Evolutionary conservation across 2,113 vertebrate genomes (phyloP).

Genomic region (Osmerus eperlanus): DNA sequence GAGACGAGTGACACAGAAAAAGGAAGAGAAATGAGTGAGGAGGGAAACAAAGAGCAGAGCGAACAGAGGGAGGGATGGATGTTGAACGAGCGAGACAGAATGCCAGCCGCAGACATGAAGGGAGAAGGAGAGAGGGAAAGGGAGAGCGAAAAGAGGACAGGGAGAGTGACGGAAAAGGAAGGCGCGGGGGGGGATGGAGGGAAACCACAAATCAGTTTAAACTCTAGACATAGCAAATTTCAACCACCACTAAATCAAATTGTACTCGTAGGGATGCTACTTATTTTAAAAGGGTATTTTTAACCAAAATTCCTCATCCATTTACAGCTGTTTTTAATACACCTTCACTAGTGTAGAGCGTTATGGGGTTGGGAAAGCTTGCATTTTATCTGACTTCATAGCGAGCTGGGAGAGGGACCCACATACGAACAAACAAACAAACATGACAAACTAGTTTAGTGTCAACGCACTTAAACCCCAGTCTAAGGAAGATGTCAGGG

Average conservation of each 20-base stretch:
- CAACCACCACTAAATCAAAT: no score
- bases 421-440: no score
- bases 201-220: neutral
- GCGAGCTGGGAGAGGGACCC: no score
- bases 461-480: neutral
- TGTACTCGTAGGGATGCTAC: no score
- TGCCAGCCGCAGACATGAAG: neutral
- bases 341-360: no score
- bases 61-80: neutral
- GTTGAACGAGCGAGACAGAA: neutral
- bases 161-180: neutral
- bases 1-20: neutral
- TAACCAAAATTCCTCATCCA: no score
- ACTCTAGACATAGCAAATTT: no score
- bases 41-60: neutral
- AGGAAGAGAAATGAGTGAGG: neutral
- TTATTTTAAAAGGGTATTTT: no score
- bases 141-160: neutral
- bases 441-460: no score
- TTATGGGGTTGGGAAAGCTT: no score
- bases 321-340: no score
- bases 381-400: no score
- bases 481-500: conserved; percentile 11
- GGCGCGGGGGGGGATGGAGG: neutral
- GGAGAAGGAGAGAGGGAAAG: neutral